Evolutionary conservation across 2,797 vertebrate genomes (phyloP).

Genomic region (Chelmon rostratus): DNA sequence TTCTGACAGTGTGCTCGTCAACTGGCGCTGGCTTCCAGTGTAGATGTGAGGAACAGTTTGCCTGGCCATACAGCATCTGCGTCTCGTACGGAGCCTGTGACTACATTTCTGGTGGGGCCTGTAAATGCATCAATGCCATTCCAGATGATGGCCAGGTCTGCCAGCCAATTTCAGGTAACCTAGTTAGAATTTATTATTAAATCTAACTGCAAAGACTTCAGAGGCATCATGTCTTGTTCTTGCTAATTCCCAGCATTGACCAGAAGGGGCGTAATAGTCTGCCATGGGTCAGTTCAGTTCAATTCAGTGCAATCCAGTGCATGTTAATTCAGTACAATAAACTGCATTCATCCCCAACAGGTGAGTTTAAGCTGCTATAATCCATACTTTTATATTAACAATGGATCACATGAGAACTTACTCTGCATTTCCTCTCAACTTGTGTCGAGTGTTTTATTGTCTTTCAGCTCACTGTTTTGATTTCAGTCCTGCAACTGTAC

Average conservation of each 20-base stretch:
- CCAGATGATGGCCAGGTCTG: constrained; percentile 44
- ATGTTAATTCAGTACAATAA: background rate
- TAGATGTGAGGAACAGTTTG: constrained; percentile 41
- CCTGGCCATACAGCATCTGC: constrained; percentile 47
- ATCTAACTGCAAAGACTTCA: background rate
- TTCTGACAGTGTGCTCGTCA: constrained; percentile 40
- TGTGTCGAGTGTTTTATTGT: too few relatives aligned
- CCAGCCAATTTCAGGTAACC: constrained; percentile 51
- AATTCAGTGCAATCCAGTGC: background rate
- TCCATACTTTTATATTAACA: background rate
- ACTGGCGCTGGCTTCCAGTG: constrained; percentile 34
- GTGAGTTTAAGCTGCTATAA: background rate
- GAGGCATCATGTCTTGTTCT: background rate
- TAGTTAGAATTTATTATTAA: background rate
- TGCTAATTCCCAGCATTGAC: background rate
- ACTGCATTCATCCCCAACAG: background rate
- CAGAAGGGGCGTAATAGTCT: too few relatives aligned
- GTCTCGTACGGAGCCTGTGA: constrained; percentile 53
- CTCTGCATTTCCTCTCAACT: background rate
- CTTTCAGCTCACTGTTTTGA: too few relatives aligned
- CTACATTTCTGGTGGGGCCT: constrained; percentile 27
- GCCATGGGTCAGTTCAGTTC: background rate
- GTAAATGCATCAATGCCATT: constrained; percentile 45
- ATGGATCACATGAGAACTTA: background rate
- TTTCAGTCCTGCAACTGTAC: background rate